Conservation (phyloP, 1,140 invertebrate species). For the Sarcophaga peregrina region DNA sequence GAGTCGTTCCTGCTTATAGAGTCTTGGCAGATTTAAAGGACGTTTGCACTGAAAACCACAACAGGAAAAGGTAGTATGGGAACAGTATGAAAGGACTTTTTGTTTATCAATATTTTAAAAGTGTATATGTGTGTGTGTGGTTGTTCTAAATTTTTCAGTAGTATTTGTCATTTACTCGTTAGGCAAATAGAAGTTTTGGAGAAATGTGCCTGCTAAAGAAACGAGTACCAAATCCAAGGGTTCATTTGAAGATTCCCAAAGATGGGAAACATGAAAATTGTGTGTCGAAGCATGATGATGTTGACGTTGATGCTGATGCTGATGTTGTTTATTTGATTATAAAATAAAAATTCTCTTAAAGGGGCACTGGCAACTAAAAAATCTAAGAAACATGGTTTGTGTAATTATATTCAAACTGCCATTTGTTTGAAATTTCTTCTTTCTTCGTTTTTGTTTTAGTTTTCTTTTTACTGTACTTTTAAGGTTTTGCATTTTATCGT, state of each 20-base stretch:
- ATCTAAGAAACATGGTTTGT: constrained; percentile 1
- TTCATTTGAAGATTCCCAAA: neutral
- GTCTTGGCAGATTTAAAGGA: neutral
- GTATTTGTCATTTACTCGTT: constrained; percentile 13
- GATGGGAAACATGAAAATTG: constrained; percentile 21
- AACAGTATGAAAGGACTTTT: neutral
- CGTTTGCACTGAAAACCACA: neutral
- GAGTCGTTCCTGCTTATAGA: neutral
- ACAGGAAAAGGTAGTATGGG: neutral
- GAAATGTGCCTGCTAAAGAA: neutral
- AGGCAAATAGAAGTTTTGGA: neutral
- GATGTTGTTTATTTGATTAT: neutral
- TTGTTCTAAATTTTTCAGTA: neutral
- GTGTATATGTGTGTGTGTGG: neutral
- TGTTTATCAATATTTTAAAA: constrained; percentile 12
- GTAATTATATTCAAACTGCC: neutral
- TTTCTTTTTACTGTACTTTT: too few species aligned
- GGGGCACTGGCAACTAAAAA: too few species aligned
- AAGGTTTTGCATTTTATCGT: too few species aligned
- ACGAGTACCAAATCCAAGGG: neutral
- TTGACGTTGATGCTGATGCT: neutral
- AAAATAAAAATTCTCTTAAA: neutral
- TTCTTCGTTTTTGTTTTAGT: neutral
- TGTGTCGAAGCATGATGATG: constrained; percentile 1
- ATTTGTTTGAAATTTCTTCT: constrained; percentile 1